Evolutionary conservation across 30 jellyfish, hydroid and myxozoan species (phyloP).

Genomic region (Mastigias papua): DNA sequence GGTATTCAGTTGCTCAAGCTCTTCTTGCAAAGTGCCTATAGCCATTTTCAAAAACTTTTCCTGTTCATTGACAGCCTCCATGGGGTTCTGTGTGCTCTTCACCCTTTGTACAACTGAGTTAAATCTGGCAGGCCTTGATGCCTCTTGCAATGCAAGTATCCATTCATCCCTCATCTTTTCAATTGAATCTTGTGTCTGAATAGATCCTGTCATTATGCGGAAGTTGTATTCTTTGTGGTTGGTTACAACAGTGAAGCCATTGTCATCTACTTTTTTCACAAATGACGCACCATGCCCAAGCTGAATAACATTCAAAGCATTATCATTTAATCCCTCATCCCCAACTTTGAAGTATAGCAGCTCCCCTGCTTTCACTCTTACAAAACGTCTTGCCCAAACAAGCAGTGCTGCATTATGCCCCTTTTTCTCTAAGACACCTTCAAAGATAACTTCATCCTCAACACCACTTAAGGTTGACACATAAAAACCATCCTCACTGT

Average conservation of each 20-base stretch:
- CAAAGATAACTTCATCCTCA: conserved; percentile 63
- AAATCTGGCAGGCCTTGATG: conserved; percentile 70
- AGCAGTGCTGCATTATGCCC: conserved; percentile 95
- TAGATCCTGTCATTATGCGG: conserved; percentile 58
- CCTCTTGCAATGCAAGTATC: conserved; percentile 94
- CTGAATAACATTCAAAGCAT: conserved; percentile 82
- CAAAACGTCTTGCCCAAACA: conserved; percentile 91
- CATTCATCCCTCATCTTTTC: conserved; percentile 88
- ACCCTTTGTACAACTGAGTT: conserved; percentile 33
- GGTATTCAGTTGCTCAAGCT: conserved; percentile 89
- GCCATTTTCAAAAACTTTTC: conserved; percentile 80
- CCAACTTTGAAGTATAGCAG: conserved; percentile 86
- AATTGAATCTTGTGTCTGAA: conserved; percentile 19
- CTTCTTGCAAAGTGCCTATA: conserved; percentile 83
- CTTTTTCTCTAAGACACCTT: conserved; percentile 83
- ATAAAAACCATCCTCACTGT: conserved; percentile 46
- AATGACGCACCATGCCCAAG: conserved; percentile 73
- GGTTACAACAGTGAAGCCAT: conserved; percentile 77
- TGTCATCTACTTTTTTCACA: conserved; percentile 75
- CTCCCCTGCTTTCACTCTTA: conserved; percentile 82
- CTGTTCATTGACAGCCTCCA: conserved; percentile 57
- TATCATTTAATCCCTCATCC: conserved; percentile 75
- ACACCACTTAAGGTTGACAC: conserved; percentile 17
- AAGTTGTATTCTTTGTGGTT: conserved; percentile 81
- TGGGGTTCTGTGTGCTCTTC: conserved; percentile 24